Conservation (phyloP, 2,113 vertebrate genomes). For the Clarias magur region DNA sequence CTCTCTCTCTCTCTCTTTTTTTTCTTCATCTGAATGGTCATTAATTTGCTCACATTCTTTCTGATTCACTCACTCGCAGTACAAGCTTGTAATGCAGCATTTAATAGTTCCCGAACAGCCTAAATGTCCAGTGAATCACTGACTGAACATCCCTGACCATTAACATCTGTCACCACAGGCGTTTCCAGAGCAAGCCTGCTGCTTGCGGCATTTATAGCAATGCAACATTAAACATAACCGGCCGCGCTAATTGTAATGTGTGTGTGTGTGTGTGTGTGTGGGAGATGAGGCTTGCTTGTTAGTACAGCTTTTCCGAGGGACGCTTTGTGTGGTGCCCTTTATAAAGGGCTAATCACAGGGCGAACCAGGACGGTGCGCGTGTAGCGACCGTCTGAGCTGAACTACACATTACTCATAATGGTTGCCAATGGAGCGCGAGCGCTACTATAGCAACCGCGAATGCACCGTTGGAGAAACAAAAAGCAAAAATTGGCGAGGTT, state of each 20-base stretch:
- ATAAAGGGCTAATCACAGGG: conserved; percentile 17
- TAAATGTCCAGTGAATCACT: neutral
- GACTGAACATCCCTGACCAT: neutral
- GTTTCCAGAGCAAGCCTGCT: neutral
- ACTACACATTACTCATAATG: conserved; percentile 26
- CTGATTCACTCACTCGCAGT: neutral
- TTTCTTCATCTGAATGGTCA: neutral
- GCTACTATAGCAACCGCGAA: conserved; percentile 41
- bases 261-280: neutral
- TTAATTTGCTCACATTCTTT: neutral
- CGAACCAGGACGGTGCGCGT: neutral
- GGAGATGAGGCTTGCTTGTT: neutral
- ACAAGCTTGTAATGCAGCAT: neutral
- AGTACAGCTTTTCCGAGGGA: conserved; percentile 6
- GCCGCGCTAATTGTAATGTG: conserved; percentile 18
- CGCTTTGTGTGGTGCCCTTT: conserved; percentile 14
- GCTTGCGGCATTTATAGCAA: conserved; percentile 1
- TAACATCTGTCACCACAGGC: neutral
- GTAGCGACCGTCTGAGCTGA: neutral
- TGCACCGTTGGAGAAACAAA: conserved; percentile 20
- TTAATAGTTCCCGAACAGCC: neutral
- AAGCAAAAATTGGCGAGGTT: conserved; percentile 17
- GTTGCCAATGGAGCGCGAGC: neutral
- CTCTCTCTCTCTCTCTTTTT: neutral
- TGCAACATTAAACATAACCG: neutral